Base-by-base conservation (phyloP, 2,113 vertebrate species). In the Hassar affinis region DNA sequence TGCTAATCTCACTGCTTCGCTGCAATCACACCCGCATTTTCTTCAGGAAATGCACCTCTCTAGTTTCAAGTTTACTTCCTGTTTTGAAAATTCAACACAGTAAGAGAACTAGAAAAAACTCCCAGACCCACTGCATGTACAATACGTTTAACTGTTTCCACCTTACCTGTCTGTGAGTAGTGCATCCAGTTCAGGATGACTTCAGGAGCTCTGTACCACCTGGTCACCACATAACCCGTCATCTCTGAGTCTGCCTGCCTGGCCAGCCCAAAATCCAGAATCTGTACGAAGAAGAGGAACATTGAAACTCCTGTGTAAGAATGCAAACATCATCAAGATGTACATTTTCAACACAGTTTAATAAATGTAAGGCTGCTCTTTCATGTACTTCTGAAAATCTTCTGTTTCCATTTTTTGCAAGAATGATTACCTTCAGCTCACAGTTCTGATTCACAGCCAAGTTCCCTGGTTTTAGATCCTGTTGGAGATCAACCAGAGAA, bases 141-240 rank as follows among this genome's bases (percentile, higher is more conserved):
- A 38, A 30, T 76, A 54, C 5, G 17, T 57, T 56, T 69, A 45
- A 25, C 8, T 30, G 66, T n/a, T 33, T 42, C 33, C 27, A 1
- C 87, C 51, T 45, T 92, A 97, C 97, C 98, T 17, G 98, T 99
- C 90, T 99, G 97, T 0, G 97, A 96, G 89, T 99, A 99, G 90
- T 92, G 98, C 96, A 98, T 99, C 98, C 98, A 99, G 86, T 95
- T 99, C 74, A 99, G 94, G 85, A 99, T 99, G 91, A 99, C 96
- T 91, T 99, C 98, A 0, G 98, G 97, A 0, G 98, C 97, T 90
- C 97, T 92, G 93, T 99, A 99, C 97, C 97, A 99, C 49, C 97
- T 95, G 17, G 98, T 99, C 84, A 99, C 97, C 88, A 99, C 97
- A 0, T 99, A 99, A 0, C 97, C 98, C 0, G 97, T 99, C 98